Evolutionary conservation across 2,797 vertebrate genomes (phyloP), one percentile per base, ranked within the genome.

Genomic region (Huso huso): DNA sequence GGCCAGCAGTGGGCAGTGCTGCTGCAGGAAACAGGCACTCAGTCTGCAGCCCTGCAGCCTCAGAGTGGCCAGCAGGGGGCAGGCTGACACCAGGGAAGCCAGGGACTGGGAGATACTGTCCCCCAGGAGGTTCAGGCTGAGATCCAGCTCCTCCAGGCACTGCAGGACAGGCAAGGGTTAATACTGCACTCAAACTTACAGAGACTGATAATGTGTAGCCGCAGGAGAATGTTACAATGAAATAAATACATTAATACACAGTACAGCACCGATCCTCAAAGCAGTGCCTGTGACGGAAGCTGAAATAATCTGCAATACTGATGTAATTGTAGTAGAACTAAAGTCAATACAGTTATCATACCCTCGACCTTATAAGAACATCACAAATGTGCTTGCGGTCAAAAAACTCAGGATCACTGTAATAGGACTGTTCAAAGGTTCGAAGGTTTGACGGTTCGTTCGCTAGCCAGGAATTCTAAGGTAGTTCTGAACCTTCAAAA

Each of bases 71-170:
- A 97, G 80, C 15, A 84, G 53, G 0, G 94, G 94, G 65, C 93
- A 96, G 73, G 73, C 59, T 13, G 66, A 86, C 51, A 96, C 73
- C 58, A 96, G 69, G 6, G 71, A 75, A 51, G 90, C 87, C 75
- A 96, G 77, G 1, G 88, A 73, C 69, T 82, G 86, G 0, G 88
- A 81, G 62, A 90, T 79, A 0, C 79, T n/a, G 1, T 94, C 89
- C 0, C 93, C 93, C 12, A 96, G 83, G 0, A 90, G 92, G 75
- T 97, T 96, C 81, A 92, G 75, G 69, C 93, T 89, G 49, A 96
- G 75, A 74, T 94, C 84, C 48, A 96, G 82, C 73, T 94, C 93
- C 71, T 95, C 91, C 71, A 97, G 77, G 73, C 81, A 88, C 95
- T 96, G 71, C 3, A 59, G 8, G 1, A 55, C 10, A 55, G 9